Conservation (phyloP, 2,888 invertebrate genomes). For the Cephus pygmeus region DNA sequence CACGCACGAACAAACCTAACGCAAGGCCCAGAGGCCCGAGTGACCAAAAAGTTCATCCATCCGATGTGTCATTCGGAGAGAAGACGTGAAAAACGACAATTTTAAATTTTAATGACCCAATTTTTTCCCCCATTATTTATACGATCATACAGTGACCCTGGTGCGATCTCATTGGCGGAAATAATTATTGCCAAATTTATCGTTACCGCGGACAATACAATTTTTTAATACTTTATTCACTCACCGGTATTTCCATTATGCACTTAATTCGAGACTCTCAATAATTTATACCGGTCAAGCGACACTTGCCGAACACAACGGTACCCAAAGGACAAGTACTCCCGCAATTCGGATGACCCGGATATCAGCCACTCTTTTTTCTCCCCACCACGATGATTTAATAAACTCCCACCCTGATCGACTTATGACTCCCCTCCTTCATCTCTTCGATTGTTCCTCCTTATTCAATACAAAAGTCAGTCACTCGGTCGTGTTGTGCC, state of each 20-base stretch:
- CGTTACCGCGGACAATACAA: not conserved
- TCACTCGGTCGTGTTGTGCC: not conserved
- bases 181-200: not conserved
- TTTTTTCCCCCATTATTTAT: not conserved
- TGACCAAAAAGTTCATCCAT: not conserved
- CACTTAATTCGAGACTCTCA: not conserved
- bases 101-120: not conserved
- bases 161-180: not conserved
- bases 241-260: not conserved
- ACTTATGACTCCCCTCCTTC: not conserved
- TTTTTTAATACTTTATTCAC: not conserved
- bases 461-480: not conserved
- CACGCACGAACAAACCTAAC: not conserved
- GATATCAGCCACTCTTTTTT: not conserved
- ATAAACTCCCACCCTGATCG: not conserved
- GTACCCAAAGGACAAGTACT: not conserved
- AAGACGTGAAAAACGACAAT: not conserved
- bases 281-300: slow-evolving; percentile 28
- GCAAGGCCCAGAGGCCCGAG: not conserved
- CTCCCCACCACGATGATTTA: not conserved
- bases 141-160: not conserved
- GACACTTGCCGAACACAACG: slow-evolving; percentile 16
- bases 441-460: not conserved
- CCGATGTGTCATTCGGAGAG: not conserved
- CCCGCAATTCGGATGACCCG: slow-evolving; percentile 15